Evolutionary conservation across 2,888 invertebrate species (phyloP).

Genomic region (Melanotus villosus): DNA sequence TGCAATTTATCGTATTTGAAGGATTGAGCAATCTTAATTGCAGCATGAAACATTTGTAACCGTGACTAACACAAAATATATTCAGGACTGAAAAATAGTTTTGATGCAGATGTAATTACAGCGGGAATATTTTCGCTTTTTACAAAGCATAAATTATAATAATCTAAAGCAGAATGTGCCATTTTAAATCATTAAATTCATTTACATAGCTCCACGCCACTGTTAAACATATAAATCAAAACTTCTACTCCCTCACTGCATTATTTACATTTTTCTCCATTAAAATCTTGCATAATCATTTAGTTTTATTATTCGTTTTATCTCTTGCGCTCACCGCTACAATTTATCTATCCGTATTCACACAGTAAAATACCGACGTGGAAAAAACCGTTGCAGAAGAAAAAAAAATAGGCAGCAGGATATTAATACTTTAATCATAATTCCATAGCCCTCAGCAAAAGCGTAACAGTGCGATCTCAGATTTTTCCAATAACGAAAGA

Average conservation of each 20-base stretch:
- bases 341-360: neutral
- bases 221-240: conserved; percentile 32
- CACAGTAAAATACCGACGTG: no score
- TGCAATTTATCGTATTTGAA: no score
- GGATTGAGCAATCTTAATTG: no score
- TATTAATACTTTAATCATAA: neutral
- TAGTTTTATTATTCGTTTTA: conserved; percentile 17
- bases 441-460: neutral
- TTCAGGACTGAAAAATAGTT: neutral
- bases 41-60: no score
- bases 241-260: conserved; percentile 21
- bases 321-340: conserved; percentile 2
- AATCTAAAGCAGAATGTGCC: conserved; percentile 25
- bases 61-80: no score
- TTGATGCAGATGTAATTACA: conserved; percentile 19
- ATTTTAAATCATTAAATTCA: conserved; percentile 37
- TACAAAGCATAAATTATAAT: conserved; percentile 23
- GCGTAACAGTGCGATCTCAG: conserved; percentile 1
- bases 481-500: conserved; percentile 17
- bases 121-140: conserved; percentile 12
- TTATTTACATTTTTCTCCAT: conserved; percentile 31
- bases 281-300: conserved; percentile 24
- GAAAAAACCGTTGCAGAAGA: no score
- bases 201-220: conserved; percentile 30
- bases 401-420: neutral